These are phyloP conservation scores for Zophobas morio DNA, from an alignment of 1,140 invertebrate species.

Conservation along the genomic window DNA sequence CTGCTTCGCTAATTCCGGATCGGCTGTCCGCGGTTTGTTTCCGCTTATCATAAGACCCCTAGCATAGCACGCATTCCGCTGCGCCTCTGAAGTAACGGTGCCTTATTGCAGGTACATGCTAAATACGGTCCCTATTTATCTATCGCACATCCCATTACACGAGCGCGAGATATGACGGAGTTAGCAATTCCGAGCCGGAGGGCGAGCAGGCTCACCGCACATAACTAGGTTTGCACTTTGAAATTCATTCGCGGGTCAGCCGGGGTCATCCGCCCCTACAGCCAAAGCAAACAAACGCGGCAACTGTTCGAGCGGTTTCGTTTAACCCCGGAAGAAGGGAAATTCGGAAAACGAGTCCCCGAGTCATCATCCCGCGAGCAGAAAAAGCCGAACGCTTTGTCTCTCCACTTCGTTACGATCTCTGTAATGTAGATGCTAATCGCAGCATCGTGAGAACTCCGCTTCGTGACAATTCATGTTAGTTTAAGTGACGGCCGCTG, in stretches of 20 bases:
- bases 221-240: conserved; percentile 54
- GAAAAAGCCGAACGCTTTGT: conserved; percentile 49
- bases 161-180: conserved; percentile 42
- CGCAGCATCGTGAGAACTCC: conserved; percentile 56
- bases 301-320: conserved; percentile 17
- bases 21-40: background rate
- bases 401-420: conserved; percentile 54
- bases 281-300: conserved; percentile 49
- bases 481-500: conserved; percentile 51
- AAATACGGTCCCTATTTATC: conserved; percentile 44
- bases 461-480: conserved; percentile 59
- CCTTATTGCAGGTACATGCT: conserved; percentile 42
- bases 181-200: conserved; percentile 33
- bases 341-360: conserved; percentile 9
- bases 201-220: conserved; percentile 26
- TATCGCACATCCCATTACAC: conserved; percentile 42
- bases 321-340: conserved; percentile 44
- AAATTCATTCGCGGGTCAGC: conserved; percentile 50
- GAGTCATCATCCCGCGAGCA: conserved; percentile 34
- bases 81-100: conserved; percentile 44
- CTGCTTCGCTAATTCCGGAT: background rate
- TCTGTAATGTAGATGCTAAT: conserved; percentile 61
- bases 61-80: conserved; percentile 8
- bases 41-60: background rate
- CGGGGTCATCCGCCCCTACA: conserved; percentile 49